Evolutionary conservation across 2,888 invertebrate genomes (phyloP), one percentile per base, ranked within the genome.

Genomic region (Drosophila affinis): DNA sequence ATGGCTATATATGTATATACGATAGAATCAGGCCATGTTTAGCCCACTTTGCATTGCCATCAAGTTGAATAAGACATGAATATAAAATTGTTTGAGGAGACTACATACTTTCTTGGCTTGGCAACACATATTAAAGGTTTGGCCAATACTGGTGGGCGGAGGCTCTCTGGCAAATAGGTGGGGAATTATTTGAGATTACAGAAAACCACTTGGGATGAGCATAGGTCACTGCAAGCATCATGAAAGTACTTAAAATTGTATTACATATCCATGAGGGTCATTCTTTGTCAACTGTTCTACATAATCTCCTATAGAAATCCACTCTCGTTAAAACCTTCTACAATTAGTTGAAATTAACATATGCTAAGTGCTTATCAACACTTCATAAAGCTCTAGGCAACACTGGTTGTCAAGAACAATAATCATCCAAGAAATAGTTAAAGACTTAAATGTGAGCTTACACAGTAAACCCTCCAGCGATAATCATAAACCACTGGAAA

Each of bases 11-110:
- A 68, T 82, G 64, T 74, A 72, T 68, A 68, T 77, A 61, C 56
- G 58, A 75, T 67, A 53, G 64, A 54, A 56, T 45, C 56, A 56
- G 68, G 75, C 73, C 70, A 71, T 79, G 83, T 68, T 77, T 87
- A 82, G 86, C 82, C 86, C 86, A 86, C 77, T 88, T 82, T 88
- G 87, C 83, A 82, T 77, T 67, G 69, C 54, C 64, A 63, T 47
- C 60, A 24, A 29, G 49, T 65, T 49, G 29, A 29, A 29, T 29
- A 55, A 32, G 72, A 47, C 62, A 24, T 57, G 58, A 52, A 72
- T 32, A 18, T 45, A 9, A 55, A 55, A 55, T 61, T 52, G 46
- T 46, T 46, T 56, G 44, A 61, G 72, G 18, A 49, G 27, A 34
- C 17, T 49, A 24, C 29, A 29, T 9, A 29, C 21, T 52, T n/a